Conservation (phyloP, 2,797 vertebrate species). For the Melanotaenia pygmaea region DNA sequence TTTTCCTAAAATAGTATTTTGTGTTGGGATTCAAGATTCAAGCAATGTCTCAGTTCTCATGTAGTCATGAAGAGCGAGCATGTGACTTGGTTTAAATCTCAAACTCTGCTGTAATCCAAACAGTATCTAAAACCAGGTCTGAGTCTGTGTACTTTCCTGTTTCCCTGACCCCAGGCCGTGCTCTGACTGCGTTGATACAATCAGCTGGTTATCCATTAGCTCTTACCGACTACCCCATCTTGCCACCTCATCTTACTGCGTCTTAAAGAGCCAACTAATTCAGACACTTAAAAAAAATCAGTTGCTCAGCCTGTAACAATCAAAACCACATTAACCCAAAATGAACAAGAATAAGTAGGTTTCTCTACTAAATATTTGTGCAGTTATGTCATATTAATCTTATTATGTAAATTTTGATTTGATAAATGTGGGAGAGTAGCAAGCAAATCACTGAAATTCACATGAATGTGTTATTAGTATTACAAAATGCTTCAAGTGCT, state of each 20-base stretch:
- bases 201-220: conserved; percentile 85
- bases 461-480: not conserved
- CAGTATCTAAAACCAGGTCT: conserved; percentile 55
- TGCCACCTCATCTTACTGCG: conserved; percentile 62
- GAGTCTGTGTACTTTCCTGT: conserved; percentile 73
- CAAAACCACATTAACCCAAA: not conserved
- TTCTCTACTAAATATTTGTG: not conserved
- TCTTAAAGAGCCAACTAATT: conserved; percentile 70
- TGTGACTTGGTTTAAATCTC: conserved; percentile 49
- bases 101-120: conserved; percentile 58
- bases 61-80: conserved; percentile 12
- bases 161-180: conserved; percentile 72
- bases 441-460: not conserved
- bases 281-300: conserved; percentile 8
- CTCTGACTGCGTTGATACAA: conserved; percentile 75
- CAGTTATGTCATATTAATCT: not conserved
- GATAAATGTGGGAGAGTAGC: not conserved
- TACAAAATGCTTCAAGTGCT: not conserved
- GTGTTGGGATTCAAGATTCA: conserved; percentile 2
- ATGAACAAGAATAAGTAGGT: not conserved
- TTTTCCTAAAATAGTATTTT: not conserved
- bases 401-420: not conserved
- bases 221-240: conserved; percentile 63
- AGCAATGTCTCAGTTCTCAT: conserved; percentile 1
- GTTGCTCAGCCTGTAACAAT: not conserved